Conservation (phyloP, 2,888 invertebrate genomes). For the Leucoma salicis region DNA sequence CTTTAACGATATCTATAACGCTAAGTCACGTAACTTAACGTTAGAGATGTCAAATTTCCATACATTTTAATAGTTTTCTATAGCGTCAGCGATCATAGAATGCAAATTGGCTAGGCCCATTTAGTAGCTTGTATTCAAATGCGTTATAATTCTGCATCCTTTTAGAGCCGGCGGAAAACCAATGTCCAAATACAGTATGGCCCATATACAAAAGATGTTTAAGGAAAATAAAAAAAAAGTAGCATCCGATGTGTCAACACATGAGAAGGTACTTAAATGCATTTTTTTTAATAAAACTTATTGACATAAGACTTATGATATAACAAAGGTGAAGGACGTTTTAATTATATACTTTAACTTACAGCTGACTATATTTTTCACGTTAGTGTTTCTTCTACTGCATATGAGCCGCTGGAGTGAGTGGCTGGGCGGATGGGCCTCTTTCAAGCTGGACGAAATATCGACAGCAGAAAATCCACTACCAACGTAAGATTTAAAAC, state of each 20-base stretch:
- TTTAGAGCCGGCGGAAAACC: background rate
- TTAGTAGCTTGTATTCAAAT: background rate
- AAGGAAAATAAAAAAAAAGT: background rate
- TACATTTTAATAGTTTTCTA: too few species aligned
- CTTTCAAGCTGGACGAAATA: slow-evolving; percentile 10
- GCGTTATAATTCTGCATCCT: background rate
- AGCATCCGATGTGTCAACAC: background rate
- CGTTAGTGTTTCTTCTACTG: slow-evolving; percentile 26
- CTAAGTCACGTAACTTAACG: too few species aligned
- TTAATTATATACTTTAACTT: slow-evolving; percentile 1
- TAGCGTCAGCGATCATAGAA: too few species aligned
- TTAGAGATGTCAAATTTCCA: too few species aligned
- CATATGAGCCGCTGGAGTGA: slow-evolving; percentile 45
- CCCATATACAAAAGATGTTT: background rate
- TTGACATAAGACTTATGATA: background rate
- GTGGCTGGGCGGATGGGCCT: slow-evolving; percentile 46
- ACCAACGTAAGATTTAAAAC: background rate
- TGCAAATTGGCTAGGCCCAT: too few species aligned
- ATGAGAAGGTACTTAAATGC: background rate
- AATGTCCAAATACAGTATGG: background rate
- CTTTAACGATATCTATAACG: too few species aligned
- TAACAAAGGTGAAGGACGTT: background rate
- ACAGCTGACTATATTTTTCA: slow-evolving; percentile 1
- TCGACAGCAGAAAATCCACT: slow-evolving; percentile 4
- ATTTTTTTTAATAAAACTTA: too few species aligned